Evolutionary conservation across 2,888 invertebrate genomes (phyloP).

Genomic region (Brachylomia viminalis): DNA sequence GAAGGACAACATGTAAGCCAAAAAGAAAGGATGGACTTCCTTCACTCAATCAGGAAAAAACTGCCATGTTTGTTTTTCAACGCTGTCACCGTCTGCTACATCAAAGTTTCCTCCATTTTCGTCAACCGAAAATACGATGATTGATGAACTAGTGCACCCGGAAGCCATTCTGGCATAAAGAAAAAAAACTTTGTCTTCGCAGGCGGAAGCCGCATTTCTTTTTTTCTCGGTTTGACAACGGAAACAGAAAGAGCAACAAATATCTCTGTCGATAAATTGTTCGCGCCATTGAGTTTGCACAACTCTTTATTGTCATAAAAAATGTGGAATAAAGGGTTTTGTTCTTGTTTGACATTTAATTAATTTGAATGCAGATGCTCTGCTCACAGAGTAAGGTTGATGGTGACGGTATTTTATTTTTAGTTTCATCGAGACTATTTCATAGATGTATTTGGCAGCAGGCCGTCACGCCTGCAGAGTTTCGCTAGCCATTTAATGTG

Average conservation of each 20-base stretch:
- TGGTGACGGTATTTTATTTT: neutral
- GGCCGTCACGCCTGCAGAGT: too few species aligned
- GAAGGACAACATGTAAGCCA: neutral
- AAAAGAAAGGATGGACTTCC: slow-evolving; percentile 32
- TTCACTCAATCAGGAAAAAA: slow-evolving; percentile 36
- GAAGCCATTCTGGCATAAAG: slow-evolving; percentile 53
- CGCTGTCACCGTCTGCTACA: slow-evolving; percentile 54
- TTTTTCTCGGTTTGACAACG: slow-evolving; percentile 43
- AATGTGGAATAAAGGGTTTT: slow-evolving; percentile 24
- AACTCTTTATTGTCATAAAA: slow-evolving; percentile 49
- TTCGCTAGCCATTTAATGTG: too few species aligned
- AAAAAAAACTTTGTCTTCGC: slow-evolving; percentile 60
- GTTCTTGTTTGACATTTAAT: slow-evolving; percentile 15
- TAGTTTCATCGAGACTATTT: neutral
- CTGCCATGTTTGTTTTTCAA: slow-evolving; percentile 55
- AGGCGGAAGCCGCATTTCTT: slow-evolving; percentile 57
- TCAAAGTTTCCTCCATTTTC: slow-evolving; percentile 56
- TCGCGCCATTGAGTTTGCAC: slow-evolving; percentile 51
- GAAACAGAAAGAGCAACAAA: slow-evolving; percentile 52
- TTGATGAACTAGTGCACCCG: slow-evolving; percentile 66
- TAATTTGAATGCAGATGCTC: slow-evolving; percentile 23
- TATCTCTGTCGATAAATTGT: slow-evolving; percentile 51
- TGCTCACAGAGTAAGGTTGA: neutral
- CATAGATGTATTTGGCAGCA: neutral
- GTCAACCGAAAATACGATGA: slow-evolving; percentile 64